Percentiles rank a stretch among this genome's conserved stretches.
These are phyloP conservation scores for Steinernema khuongi DNA, from an alignment of 1,140 invertebrate genomes.

Conservation along the genomic window DNA sequence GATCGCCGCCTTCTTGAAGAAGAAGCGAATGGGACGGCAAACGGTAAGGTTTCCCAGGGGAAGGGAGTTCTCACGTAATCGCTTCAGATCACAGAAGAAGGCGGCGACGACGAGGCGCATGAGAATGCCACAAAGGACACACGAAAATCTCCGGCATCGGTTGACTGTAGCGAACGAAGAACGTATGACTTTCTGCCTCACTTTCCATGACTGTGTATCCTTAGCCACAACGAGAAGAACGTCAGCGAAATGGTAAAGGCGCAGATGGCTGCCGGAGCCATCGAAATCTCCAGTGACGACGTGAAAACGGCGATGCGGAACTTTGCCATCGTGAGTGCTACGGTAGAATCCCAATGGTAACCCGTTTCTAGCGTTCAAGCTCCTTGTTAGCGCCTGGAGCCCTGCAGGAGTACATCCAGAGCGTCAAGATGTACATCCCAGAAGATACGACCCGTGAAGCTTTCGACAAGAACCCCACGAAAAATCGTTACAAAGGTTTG, in stretches of 20 bases:
- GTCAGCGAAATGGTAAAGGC: not conserved
- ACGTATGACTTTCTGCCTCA: too few species aligned
- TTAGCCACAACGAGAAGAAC: not conserved
- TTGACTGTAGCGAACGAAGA: too few species aligned
- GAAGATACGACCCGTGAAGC: constrained; percentile 1
- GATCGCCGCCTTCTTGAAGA: not conserved
- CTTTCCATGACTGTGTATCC: too few species aligned
- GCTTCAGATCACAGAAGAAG: not conserved
- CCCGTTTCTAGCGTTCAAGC: not conserved
- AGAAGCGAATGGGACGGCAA: not conserved
- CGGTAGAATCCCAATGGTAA: not conserved
- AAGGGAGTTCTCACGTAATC: not conserved
- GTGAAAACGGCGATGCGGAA: constrained; percentile 4
- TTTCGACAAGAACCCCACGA: not conserved
- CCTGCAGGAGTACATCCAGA: not conserved
- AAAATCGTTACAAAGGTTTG: not conserved
- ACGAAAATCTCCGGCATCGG: too few species aligned
- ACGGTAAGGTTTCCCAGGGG: not conserved
- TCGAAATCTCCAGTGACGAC: not conserved
- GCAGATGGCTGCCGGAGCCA: not conserved
- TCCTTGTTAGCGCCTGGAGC: not conserved
- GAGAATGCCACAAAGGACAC: not conserved
- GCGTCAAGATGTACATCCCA: constrained; percentile 11
- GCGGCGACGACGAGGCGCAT: not conserved
- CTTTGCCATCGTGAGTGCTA: not conserved